phyloP scores from a whole-genome alignment of 2,797 vertebrate species.

The Cynopterus sphinx region DNA sequence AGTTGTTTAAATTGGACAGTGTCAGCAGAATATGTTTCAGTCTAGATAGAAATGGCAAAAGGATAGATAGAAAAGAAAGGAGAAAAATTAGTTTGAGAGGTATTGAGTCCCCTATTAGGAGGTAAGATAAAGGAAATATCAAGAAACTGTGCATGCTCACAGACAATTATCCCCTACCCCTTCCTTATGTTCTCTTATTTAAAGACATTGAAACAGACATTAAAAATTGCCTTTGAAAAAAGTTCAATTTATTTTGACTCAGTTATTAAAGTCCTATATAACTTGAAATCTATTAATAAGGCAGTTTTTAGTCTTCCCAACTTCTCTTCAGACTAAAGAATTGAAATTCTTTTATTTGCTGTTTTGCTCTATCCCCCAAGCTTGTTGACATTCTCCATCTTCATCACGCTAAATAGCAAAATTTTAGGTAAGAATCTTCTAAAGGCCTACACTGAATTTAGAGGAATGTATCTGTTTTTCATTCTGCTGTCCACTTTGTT shows the following conservation, averaged over 20 bases:
- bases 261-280: constrained; percentile 61
- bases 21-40: background rate
- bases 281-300: constrained; percentile 61
- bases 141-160: background rate
- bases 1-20: background rate
- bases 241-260: constrained; percentile 70
- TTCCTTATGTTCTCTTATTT: background rate
- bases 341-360: constrained; percentile 32
- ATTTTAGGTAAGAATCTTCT: background rate
- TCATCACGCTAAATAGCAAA: background rate
- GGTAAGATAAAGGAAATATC: constrained; percentile 4
- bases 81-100: background rate
- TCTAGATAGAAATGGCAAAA: background rate
- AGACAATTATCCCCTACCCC: background rate
- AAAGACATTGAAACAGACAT: constrained; percentile 44
- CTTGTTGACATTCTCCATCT: background rate
- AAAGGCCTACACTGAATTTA: background rate
- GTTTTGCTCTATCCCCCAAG: background rate
- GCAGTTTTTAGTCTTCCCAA: constrained; percentile 52
- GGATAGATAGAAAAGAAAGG: background rate
- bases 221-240: constrained; percentile 62
- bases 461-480: background rate
- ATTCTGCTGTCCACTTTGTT: background rate
- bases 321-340: constrained; percentile 29
- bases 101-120: background rate